Conservation (phyloP, 2,888 invertebrate genomes). For the Drosophila pullipes region DNA sequence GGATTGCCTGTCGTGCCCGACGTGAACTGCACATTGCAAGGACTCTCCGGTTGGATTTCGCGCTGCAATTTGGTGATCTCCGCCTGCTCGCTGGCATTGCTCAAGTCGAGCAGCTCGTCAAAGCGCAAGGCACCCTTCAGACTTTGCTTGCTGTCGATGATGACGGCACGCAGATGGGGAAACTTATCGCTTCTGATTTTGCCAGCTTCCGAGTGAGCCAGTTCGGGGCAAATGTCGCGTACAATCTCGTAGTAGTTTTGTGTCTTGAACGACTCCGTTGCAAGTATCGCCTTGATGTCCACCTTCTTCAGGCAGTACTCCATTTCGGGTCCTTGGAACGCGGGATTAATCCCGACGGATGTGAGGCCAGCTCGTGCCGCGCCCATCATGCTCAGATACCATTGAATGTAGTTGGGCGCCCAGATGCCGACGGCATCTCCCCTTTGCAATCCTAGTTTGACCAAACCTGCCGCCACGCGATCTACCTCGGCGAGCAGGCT, state of each 20-base stretch:
- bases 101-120: conserved; percentile 84
- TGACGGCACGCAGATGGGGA: conserved; percentile 87
- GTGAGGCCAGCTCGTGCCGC: conserved; percentile 90
- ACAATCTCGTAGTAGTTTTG: conserved; percentile 90
- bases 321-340: conserved; percentile 89
- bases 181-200: conserved; percentile 85
- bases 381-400: conserved; percentile 91
- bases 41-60: conserved; percentile 88
- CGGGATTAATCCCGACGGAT: conserved; percentile 92
- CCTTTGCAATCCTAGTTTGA: conserved; percentile 88
- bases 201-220: conserved; percentile 85
- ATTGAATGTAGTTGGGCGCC: conserved; percentile 92
- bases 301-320: conserved; percentile 91
- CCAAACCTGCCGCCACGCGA: conserved; percentile 90
- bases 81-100: conserved; percentile 51
- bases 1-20: conserved; percentile 92
- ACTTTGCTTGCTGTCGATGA: conserved; percentile 86
- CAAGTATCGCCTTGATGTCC: conserved; percentile 88
- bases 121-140: conserved; percentile 86
- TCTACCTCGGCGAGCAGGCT: conserved; percentile 87
- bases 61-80: conserved; percentile 85
- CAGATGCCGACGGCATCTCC: conserved; percentile 93
- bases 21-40: conserved; percentile 93
- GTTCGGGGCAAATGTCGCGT: conserved; percentile 87
- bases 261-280: conserved; percentile 88